Base-by-base conservation (phyloP, 2,888 invertebrate species). In the Theretra japonica region DNA sequence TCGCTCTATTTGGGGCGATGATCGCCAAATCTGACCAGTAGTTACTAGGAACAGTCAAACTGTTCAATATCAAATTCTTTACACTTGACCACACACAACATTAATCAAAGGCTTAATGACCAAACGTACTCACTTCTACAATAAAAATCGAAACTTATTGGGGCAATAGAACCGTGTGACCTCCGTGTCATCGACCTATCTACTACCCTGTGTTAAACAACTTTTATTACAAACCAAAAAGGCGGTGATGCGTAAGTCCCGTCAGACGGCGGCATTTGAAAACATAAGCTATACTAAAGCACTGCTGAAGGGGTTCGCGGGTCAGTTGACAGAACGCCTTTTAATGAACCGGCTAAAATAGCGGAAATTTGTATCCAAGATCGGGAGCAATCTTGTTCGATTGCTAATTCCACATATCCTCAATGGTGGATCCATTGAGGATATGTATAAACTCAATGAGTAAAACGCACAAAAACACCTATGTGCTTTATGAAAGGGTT, bases 211-310 rank as follows among this genome's bases (percentile, higher is more conserved):
- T 53, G n/a, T 4, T 41, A 71, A 56, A 60, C 28, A 28, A 28
- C 19, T 48, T 70, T 28, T 30, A 65, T 17, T 19, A 65, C 21
- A 41, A 71, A 65, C 65, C 53, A 53, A 65, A 65, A 65, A 65
- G 15, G 65, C 65, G 33, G 33, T 65, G 41, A 65, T 17, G 65
- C 65, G 48, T 65, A 41, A 65, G 41, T 65, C 41, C 65, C 65
- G 65, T 48, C 65, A 65, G 65, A 23, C 23, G 41, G 65, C 41
- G 21, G 15, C 4, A n/a, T n/a, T 17, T n/a, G 53, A 53, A 53
- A 28, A 53, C 19, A 53, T 1, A 53, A 53, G 53, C 53, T n/a
- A 53, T n/a, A n/a, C 15, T 53, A 53, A 41, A n/a, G 7, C 6
- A 53, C 19, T 53, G n/a, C n/a, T n/a, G 53, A 5, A n/a, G n/a